Percentiles rank a stretch among this genome's conserved stretches.
These are phyloP conservation scores for Orthonevra nobilis DNA, from an alignment of 2,888 invertebrate species.

Conservation along the genomic window DNA sequence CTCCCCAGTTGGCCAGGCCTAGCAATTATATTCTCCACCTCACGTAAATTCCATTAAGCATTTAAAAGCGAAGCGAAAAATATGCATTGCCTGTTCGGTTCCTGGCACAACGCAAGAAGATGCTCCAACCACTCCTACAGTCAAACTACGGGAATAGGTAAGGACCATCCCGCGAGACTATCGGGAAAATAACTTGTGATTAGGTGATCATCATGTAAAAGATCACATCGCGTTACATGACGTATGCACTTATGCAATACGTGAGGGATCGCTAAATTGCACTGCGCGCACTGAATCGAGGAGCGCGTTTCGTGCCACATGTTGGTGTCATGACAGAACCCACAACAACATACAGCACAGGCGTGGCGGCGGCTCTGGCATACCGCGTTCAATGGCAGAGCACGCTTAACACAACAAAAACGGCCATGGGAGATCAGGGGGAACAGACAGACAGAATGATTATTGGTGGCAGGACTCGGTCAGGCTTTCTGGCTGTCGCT, in stretches of 20 bases:
- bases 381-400: neutral
- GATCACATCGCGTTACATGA: conserved; percentile 69
- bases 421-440: neutral
- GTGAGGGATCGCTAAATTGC: conserved; percentile 68
- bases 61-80: conserved; percentile 63
- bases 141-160: conserved; percentile 16
- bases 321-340: conserved; percentile 46
- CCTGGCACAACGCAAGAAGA: conserved; percentile 19
- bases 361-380: no score
- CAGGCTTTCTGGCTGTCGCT: conserved; percentile 48
- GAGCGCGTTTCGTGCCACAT: conserved; percentile 33
- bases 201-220: conserved; percentile 68
- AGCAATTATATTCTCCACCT: conserved; percentile 64
- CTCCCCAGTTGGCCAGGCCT: no score
- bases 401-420: neutral
- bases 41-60: conserved; percentile 68
- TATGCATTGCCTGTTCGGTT: conserved; percentile 52
- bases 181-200: conserved; percentile 55
- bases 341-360: conserved; percentile 34
- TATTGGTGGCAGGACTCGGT: conserved; percentile 66
- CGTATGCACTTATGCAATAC: conserved; percentile 70
- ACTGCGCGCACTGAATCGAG: conserved; percentile 18
- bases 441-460: conserved; percentile 68
- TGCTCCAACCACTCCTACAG: conserved; percentile 12
- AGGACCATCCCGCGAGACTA: conserved; percentile 30